A percentile compares a stretch with the other conserved stretches of the same genome.
These are phyloP conservation scores for Parauchenoglanis ngamensis DNA, from an alignment of 2,797 vertebrate genomes.

Conservation along the genomic window DNA sequence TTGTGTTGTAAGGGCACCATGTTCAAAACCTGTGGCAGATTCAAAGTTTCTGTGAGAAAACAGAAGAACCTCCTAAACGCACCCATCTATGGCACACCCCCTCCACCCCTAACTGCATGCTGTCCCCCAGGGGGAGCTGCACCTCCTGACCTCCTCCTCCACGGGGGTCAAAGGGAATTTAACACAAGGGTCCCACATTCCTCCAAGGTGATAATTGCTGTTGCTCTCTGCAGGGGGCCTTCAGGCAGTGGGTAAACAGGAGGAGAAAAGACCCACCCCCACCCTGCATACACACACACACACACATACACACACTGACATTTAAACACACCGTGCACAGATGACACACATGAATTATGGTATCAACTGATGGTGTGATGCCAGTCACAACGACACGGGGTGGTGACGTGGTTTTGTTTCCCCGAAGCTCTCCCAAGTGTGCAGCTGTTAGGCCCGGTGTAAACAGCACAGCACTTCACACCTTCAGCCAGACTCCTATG, in stretches of 20 bases:
- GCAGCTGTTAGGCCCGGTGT: conserved; percentile 67
- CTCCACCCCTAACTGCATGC: conserved; percentile 63
- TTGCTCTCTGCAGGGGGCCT: conserved; percentile 78
- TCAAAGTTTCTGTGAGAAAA: conserved; percentile 54
- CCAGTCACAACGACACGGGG: conserved; percentile 55
- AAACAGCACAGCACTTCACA: conserved; percentile 55
- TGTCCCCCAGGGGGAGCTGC: conserved; percentile 64
- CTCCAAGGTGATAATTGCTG: conserved; percentile 84
- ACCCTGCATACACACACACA: conserved; percentile 22
- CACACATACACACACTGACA: conserved; percentile 31
- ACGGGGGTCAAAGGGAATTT: conserved; percentile 81
- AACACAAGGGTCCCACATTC: conserved; percentile 81
- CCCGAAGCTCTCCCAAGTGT: conserved; percentile 54
- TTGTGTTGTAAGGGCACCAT: conserved; percentile 3
- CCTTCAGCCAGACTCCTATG: conserved; percentile 47
- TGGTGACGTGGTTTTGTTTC: conserved; percentile 57
- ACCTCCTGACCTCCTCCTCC: conserved; percentile 73
- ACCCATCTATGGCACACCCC: conserved; percentile 52
- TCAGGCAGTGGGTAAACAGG: conserved; percentile 77
- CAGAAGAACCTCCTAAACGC: conserved; percentile 55
- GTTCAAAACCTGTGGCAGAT: conserved; percentile 46
- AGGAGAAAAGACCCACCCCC: conserved; percentile 52
- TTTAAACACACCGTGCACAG: conserved; percentile 43
- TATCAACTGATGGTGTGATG: conserved; percentile 69
- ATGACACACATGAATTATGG: conserved; percentile 69